Base-by-base conservation (phyloP, 2,797 vertebrate genomes). In the Scleropages formosus region DNA sequence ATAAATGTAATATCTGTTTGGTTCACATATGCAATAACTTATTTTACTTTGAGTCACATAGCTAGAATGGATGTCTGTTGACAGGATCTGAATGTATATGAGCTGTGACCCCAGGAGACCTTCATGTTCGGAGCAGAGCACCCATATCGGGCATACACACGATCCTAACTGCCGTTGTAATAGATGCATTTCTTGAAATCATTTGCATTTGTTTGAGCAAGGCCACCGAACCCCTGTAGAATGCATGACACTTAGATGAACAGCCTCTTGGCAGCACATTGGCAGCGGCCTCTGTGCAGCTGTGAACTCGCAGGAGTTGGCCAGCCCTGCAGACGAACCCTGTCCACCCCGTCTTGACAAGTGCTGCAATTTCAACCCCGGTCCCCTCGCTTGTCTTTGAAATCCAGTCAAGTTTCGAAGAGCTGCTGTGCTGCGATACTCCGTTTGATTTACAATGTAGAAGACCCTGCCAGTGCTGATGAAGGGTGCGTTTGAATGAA, bases 401-500 rank as follows among this genome's bases (percentile, higher is more conserved):
- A 72, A 77, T 65, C 49, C 75, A 59, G 49, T 73, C 13, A 47
- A 46, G 75, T 77, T 56, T 59, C 24, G 62, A 39, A 61, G 39
- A 27, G 27, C 60, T 72, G 75, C 60, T 58, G 18, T 16, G 60
- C 6, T 10, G 69, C 77, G 75, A 77, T 65, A 56, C 67, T 46
- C 68, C 4, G 22, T 72, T 72, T 72, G 69, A 72, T 77, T 77
- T 73, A 27, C 31, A 39, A 72, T 75, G 66, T 71, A 75, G 31
- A 77, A 78, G 51, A 49, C 83, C 78, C 82, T 84, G 84, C 65
- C 83, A 12, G 53, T n/a, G 56, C 67, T 85, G 75, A 82, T 80
- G 80, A 79, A 81, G 79, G 72, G 81, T 75, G 74, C 84, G 74
- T 81, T 87, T 7, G 53, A 59, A 72, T 66, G 58, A 22, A 71